A percentile compares a stretch with the other conserved stretches of the same genome.
These are phyloP conservation scores for Haliclona indistincta DNA, from an alignment of 37 sponge, comb jelly and placozoan genomes.

Conservation along the genomic window DNA sequence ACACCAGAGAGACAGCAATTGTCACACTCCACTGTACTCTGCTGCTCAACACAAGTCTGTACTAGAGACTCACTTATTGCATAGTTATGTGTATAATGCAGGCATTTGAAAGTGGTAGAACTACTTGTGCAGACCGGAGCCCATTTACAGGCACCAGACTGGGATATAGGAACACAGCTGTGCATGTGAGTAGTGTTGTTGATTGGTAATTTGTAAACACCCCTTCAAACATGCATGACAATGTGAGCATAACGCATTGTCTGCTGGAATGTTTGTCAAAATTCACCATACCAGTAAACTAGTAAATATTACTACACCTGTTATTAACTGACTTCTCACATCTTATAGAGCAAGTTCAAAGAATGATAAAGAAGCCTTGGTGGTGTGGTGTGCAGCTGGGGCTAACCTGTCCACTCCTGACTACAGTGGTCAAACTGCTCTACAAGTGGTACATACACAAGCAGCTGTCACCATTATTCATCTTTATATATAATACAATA, in stretches of 20 bases:
- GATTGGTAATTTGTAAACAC: background rate
- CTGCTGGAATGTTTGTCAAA: background rate
- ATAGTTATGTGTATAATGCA: constrained; percentile 4
- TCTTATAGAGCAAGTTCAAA: constrained; percentile 44
- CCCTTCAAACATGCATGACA: background rate
- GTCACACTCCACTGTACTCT: constrained; percentile 74
- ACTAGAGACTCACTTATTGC: background rate
- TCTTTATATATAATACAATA: too few species aligned
- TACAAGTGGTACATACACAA: constrained; percentile 29
- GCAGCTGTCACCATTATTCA: background rate
- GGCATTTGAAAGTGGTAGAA: constrained; percentile 41
- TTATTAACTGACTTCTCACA: constrained; percentile 1
- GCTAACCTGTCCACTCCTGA: constrained; percentile 40
- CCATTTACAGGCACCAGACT: constrained; percentile 8
- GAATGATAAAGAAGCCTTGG: constrained; percentile 38
- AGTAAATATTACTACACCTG: too few species aligned
- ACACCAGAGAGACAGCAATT: constrained; percentile 71
- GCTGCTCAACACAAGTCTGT: constrained; percentile 75
- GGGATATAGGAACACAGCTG: constrained; percentile 15
- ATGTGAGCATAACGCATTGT: background rate
- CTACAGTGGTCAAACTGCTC: constrained; percentile 33
- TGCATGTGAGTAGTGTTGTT: constrained; percentile 22
- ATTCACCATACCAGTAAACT: too few species aligned
- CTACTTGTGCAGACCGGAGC: constrained; percentile 68
- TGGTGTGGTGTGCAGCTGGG: constrained; percentile 57